Percentiles rank a stretch among this genome's conserved stretches.
These are phyloP conservation scores for Phortica variegata DNA, from an alignment of 1,140 invertebrate species.

Conservation along the genomic window DNA sequence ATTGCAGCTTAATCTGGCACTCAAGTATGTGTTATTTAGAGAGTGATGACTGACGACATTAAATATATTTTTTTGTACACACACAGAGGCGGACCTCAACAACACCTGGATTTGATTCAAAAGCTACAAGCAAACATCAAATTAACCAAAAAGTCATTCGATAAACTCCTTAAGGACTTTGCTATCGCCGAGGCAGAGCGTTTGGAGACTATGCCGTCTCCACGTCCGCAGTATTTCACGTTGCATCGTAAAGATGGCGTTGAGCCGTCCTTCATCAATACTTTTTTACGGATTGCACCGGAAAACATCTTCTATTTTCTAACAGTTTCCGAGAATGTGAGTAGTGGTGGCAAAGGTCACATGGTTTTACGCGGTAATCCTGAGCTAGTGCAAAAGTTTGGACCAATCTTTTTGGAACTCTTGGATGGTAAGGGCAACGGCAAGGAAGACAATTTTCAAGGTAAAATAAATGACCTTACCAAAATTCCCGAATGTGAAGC, in stretches of 20 bases:
- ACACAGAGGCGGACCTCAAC: conserved; percentile 66
- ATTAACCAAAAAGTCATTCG: conserved; percentile 64
- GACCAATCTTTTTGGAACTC: conserved; percentile 61
- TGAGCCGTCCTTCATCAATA: conserved; percentile 72
- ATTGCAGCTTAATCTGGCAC: conserved; percentile 64
- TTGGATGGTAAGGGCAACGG: conserved; percentile 67
- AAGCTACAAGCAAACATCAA: conserved; percentile 72
- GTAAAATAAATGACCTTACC: conserved; percentile 62
- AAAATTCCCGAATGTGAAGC: conserved; percentile 57
- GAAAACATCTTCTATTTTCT: conserved; percentile 66
- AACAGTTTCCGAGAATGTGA: conserved; percentile 66
- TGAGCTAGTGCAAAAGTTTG: conserved; percentile 57
- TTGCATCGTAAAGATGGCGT: conserved; percentile 70
- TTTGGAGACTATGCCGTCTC: conserved; percentile 59
- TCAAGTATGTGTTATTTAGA: conserved; percentile 50
- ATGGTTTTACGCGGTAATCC: conserved; percentile 65
- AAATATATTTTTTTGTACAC: not conserved
- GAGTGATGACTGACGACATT: not conserved
- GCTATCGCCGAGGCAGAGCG: conserved; percentile 66
- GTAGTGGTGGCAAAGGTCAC: conserved; percentile 61
- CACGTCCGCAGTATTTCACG: conserved; percentile 62
- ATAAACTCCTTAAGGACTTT: conserved; percentile 66
- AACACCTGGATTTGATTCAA: conserved; percentile 69
- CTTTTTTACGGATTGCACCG: conserved; percentile 65
- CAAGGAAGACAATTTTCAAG: conserved; percentile 63